A percentile compares a stretch with the other conserved stretches of the same genome.
Conservation (phyloP, 1,140 invertebrate species). For the Oreohelix idahoensis region DNA sequence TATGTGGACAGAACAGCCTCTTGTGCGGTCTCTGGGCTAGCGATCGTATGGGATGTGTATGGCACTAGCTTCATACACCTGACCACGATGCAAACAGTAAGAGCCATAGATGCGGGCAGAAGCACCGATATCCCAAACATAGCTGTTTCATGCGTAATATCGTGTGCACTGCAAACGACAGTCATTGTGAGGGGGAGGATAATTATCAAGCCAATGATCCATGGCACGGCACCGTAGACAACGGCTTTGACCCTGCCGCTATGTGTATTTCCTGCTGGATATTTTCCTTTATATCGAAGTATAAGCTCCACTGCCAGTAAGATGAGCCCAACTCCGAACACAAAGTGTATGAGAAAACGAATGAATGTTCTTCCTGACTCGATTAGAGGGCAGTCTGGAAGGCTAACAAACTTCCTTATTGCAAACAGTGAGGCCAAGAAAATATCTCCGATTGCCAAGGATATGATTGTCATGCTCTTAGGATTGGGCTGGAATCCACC, state of each 20-base stretch:
- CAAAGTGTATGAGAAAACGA: not conserved
- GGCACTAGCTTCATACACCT: not conserved
- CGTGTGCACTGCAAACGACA: not conserved
- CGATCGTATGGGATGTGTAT: not conserved
- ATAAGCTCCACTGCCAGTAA: not conserved
- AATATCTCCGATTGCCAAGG: constrained; percentile 10
- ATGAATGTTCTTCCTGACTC: not conserved
- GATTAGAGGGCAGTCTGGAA: not conserved
- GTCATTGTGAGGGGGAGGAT: not conserved
- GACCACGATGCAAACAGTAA: not conserved
- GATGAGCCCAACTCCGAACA: not conserved
- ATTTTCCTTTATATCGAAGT: not conserved
- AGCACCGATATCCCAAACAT: not conserved
- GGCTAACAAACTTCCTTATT: not conserved
- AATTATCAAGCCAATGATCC: not conserved
- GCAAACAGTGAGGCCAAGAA: not conserved
- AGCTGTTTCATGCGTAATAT: not conserved
- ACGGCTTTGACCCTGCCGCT: not conserved
- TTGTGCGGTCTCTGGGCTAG: not conserved
- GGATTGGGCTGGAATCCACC: not conserved
- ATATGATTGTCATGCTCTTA: not conserved
- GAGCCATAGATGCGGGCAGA: not conserved
- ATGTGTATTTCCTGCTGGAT: not conserved
- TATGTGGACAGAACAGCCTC: not conserved
- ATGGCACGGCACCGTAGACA: not conserved